Evolutionary conservation across 2,113 vertebrate species (phyloP).

Genomic region (Spheniscus mendiculus): DNA sequence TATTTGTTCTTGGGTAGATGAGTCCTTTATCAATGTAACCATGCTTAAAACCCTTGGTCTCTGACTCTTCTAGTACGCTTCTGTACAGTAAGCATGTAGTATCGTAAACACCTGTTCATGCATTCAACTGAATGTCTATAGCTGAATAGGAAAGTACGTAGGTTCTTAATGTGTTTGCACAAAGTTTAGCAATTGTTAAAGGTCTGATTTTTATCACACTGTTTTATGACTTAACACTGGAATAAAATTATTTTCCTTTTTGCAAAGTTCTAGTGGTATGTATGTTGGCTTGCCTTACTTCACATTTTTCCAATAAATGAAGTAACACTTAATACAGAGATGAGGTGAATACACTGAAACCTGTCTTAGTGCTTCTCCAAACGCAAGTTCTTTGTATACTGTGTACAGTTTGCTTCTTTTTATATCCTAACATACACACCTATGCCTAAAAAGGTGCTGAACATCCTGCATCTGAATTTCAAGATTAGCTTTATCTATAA

Average conservation of each 20-base stretch:
- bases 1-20: not conserved
- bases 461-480: not conserved
- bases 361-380: not conserved
- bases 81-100: not conserved
- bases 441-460: not conserved
- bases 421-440: not conserved
- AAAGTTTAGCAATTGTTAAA: not conserved
- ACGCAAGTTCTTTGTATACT: not conserved
- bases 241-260: conserved; percentile 20
- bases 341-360: not conserved
- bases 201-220: not conserved
- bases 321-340: not conserved
- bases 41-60: not conserved
- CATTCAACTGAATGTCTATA: accelerated
- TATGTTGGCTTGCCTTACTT: not conserved
- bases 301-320: not conserved
- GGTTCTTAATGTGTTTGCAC: not conserved
- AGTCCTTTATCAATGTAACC: not conserved
- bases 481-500: not conserved
- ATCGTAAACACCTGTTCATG: not conserved
- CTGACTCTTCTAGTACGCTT: not conserved
- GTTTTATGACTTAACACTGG: conserved; percentile 24
- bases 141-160: not conserved
- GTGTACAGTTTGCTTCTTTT: not conserved
- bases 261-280: not conserved